These are phyloP conservation scores for Melipona quadrifasciata DNA, from an alignment of 1,140 invertebrate species.

Conservation along the genomic window DNA sequence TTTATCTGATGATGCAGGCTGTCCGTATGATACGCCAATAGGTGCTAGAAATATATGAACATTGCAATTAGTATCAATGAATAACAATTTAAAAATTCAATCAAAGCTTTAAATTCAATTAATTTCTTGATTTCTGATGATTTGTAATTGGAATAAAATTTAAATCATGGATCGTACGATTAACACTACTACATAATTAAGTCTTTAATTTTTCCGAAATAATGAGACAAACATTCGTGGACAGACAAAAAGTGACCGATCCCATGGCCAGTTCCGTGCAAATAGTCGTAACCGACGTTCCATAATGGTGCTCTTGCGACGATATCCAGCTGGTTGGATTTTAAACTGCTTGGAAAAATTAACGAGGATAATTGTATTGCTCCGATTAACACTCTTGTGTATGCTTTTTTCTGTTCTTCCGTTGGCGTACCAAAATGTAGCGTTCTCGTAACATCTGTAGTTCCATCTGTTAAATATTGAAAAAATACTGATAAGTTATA, in stretches of 20 bases:
- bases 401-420: conserved; percentile 88
- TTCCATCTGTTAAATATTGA: conserved; percentile 86
- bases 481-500: not conserved
- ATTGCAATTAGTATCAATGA: not conserved
- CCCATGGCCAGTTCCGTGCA: conserved; percentile 94
- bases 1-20: conserved; percentile 58
- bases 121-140: not conserved
- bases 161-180: too few relatives aligned
- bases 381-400: conserved; percentile 95
- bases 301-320: conserved; percentile 91
- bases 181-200: not conserved
- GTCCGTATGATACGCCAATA: conserved; percentile 84
- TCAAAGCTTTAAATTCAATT: not conserved
- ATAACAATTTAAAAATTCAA: not conserved
- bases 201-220: conserved; percentile 27
- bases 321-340: conserved; percentile 87
- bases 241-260: conserved; percentile 93
- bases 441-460: conserved; percentile 96
- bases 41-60: conserved; percentile 84
- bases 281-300: conserved; percentile 90
- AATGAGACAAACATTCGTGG: conserved; percentile 87
- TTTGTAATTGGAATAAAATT: not conserved
- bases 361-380: conserved; percentile 88
- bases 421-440: conserved; percentile 93
- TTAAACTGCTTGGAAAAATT: conserved; percentile 86